Evolutionary conservation across 2,888 invertebrate genomes (phyloP).

Genomic region (Morpho deidamia): DNA sequence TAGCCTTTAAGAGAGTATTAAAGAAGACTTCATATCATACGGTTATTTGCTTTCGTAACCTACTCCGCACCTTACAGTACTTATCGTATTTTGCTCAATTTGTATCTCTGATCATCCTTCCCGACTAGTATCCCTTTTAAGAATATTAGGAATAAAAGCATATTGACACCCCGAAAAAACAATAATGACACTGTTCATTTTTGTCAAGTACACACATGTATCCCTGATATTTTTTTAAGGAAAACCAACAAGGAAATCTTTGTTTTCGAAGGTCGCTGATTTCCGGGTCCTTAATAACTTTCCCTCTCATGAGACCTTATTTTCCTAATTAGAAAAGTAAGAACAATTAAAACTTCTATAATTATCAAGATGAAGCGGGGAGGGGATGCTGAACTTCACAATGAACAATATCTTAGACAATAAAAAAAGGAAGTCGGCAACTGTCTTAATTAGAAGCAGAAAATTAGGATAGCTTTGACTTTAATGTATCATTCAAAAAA

Average conservation of each 20-base stretch:
- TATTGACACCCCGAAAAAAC: too few relatives aligned
- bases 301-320: constrained; percentile 30
- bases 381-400: constrained; percentile 50
- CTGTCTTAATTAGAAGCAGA: constrained; percentile 63
- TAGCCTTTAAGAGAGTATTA: too few relatives aligned
- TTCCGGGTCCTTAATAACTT: neutral
- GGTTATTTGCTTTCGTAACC: too few relatives aligned
- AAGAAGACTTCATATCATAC: too few relatives aligned
- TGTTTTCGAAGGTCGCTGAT: neutral
- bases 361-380: constrained; percentile 55
- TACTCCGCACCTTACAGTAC: too few relatives aligned
- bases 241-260: neutral
- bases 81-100: too few relatives aligned
- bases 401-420: constrained; percentile 67
- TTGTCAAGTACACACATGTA: too few relatives aligned
- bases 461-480: constrained; percentile 33
- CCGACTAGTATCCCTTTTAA: too few relatives aligned
- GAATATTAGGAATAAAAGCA: too few relatives aligned
- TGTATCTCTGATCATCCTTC: too few relatives aligned
- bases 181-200: too few relatives aligned
- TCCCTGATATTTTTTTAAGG: neutral
- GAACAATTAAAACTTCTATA: constrained; percentile 77
- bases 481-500: constrained; percentile 4
- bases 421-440: constrained; percentile 66
- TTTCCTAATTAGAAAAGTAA: constrained; percentile 75